Percentiles rank a stretch among this genome's conserved stretches.
Conservation (phyloP, 1,140 invertebrate genomes). For the Conus ventricosus region DNA sequence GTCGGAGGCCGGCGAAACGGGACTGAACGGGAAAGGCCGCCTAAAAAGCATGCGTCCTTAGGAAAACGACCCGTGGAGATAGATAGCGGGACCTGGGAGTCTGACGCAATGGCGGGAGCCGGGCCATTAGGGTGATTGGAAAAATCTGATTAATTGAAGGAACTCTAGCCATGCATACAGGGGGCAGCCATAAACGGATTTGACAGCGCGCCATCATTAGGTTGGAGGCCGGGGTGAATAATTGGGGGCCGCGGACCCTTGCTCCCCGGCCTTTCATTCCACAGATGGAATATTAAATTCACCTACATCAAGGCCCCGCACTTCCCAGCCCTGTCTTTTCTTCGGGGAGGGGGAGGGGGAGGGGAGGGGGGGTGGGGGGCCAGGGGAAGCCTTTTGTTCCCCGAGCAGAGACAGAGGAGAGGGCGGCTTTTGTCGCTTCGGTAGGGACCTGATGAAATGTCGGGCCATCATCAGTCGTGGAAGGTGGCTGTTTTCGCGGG, state of each 20-base stretch:
- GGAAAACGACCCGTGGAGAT: constrained; percentile 22
- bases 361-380: neutral
- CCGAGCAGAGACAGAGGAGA: neutral
- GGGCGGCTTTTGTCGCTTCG: constrained; percentile 3
- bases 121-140: constrained; percentile 55
- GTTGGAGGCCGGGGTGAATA: constrained; percentile 48
- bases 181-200: constrained; percentile 49
- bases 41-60: neutral
- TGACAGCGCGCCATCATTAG: constrained; percentile 56
- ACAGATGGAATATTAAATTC: constrained; percentile 58
- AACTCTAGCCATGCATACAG: constrained; percentile 51
- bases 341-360: neutral
- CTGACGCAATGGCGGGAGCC: constrained; percentile 47
- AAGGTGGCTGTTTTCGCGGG: neutral
- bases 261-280: constrained; percentile 51
- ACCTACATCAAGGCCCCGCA: constrained; percentile 46
- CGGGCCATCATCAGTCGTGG: neutral
- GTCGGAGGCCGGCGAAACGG: neutral
- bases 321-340: constrained; percentile 17
- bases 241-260: constrained; percentile 42
- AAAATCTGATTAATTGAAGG: constrained; percentile 54
- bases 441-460: constrained; percentile 16
- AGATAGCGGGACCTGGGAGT: constrained; percentile 10
- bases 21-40: neutral
- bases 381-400: neutral